Evolutionary conservation across 1,140 invertebrate genomes (phyloP).

Genomic region (Ericerus pela): DNA sequence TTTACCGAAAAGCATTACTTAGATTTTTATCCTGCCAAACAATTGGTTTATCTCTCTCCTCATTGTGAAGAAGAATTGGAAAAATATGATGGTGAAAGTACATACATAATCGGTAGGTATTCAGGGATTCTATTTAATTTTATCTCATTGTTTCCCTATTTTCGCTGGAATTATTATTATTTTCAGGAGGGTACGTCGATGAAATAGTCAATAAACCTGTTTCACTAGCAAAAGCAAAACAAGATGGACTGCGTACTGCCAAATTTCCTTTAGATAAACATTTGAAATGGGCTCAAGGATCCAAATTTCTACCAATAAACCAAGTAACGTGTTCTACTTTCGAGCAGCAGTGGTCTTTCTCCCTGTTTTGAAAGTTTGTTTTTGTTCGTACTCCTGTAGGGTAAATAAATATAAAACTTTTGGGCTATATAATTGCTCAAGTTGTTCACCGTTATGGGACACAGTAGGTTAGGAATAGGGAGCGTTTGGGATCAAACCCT

Average conservation of each 20-base stretch:
- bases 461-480: too few species aligned
- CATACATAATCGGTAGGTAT: slow-evolving; percentile 63
- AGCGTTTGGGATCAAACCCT: too few species aligned
- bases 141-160: background rate
- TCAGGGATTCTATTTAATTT: background rate
- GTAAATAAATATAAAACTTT: too few species aligned
- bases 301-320: slow-evolving; percentile 67
- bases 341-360: too few species aligned
- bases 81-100: slow-evolving; percentile 51
- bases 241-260: slow-evolving; percentile 54
- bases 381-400: too few species aligned
- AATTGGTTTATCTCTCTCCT: slow-evolving; percentile 74
- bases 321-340: slow-evolving; percentile 19
- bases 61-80: slow-evolving; percentile 50
- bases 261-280: slow-evolving; percentile 64
- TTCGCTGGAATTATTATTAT: background rate
- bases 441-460: too few species aligned
- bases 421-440: too few species aligned
- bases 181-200: slow-evolving; percentile 7
- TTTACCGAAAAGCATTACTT: slow-evolving; percentile 58
- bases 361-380: too few species aligned
- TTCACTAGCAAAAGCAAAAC: slow-evolving; percentile 75
- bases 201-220: slow-evolving; percentile 41
- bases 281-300: slow-evolving; percentile 51
- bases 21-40: slow-evolving; percentile 60